A percentile compares a stretch with the other conserved stretches of the same genome.
These are phyloP conservation scores for Helicorthomorpha holstii DNA, from an alignment of 1,140 invertebrate genomes.

Conservation along the genomic window DNA sequence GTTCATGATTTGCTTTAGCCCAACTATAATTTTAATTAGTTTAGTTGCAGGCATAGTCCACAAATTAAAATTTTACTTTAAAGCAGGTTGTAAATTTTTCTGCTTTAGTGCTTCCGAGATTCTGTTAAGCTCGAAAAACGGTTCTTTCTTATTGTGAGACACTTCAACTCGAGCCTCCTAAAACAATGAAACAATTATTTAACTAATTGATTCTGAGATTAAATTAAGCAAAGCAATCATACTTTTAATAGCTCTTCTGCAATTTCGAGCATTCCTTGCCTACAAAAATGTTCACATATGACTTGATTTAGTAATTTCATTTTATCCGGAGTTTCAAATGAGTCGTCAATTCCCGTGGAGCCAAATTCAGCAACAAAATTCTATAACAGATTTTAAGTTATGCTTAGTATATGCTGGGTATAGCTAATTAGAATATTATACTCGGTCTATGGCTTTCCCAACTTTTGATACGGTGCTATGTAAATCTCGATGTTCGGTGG, in stretches of 20 bases:
- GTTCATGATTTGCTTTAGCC: slow-evolving; percentile 24
- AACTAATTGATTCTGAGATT: not conserved
- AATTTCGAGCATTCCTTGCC: slow-evolving; percentile 79
- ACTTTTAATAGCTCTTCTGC: slow-evolving; percentile 58
- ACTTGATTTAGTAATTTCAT: slow-evolving; percentile 73
- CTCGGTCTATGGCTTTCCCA: slow-evolving; percentile 85
- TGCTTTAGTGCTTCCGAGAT: slow-evolving; percentile 65
- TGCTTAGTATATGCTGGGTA: not conserved
- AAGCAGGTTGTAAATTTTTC: slow-evolving; percentile 56
- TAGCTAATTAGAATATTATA: slow-evolving; percentile 18
- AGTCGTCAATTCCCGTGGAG: slow-evolving; percentile 67
- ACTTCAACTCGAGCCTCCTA: slow-evolving; percentile 54
- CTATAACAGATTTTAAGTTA: slow-evolving; percentile 23
- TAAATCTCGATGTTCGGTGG: slow-evolving; percentile 55
- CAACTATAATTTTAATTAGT: slow-evolving; percentile 31
- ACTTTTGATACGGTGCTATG: slow-evolving; percentile 90
- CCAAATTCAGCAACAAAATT: slow-evolving; percentile 86
- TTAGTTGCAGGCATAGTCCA: too few relatives aligned
- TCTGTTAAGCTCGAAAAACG: slow-evolving; percentile 66
- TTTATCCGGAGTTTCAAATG: slow-evolving; percentile 61
- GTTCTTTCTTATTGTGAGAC: slow-evolving; percentile 52
- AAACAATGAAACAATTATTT: slow-evolving; percentile 6
- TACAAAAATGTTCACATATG: slow-evolving; percentile 90
- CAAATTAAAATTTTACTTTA: slow-evolving; percentile 27
- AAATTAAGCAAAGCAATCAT: slow-evolving; percentile 10